Percentiles rank a stretch among this genome's conserved stretches.
phyloP scores from a whole-genome alignment of 2,797 vertebrate genomes.

The Gobionotothen gibberifrons region DNA sequence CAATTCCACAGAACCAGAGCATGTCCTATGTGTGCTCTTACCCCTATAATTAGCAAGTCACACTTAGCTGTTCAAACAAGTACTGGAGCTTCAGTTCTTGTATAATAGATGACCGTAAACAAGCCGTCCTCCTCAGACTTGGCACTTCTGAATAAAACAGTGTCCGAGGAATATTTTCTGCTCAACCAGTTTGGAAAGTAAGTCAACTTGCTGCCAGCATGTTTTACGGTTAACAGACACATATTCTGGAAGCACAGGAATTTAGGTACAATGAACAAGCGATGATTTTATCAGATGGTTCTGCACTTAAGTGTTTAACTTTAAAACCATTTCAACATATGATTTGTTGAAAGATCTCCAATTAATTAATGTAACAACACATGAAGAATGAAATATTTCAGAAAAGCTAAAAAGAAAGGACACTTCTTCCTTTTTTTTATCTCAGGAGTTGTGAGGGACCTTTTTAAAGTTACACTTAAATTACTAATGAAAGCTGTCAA shows the following conservation, averaged over 20 bases:
- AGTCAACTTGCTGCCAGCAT: background rate
- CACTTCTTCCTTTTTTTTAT: background rate
- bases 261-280: background rate
- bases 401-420: background rate
- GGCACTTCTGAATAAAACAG: conserved; percentile 18
- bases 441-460: background rate
- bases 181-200: background rate
- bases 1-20: conserved; percentile 44
- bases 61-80: conserved; percentile 12
- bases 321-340: background rate
- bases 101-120: conserved; percentile 48
- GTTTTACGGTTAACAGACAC: conserved; percentile 3
- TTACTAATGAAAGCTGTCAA: background rate
- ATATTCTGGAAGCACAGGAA: background rate
- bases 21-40: conserved; percentile 20
- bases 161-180: conserved; percentile 4
- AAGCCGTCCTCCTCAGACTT: conserved; percentile 30
- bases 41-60: conserved; percentile 38
- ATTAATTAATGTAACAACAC: too few relatives aligned
- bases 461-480: background rate
- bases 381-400: too few relatives aligned
- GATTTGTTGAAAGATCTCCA: too few relatives aligned
- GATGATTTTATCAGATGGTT: background rate
- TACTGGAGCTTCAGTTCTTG: conserved; percentile 32
- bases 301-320: background rate